phyloP scores from a whole-genome alignment of 1,140 invertebrate species.

The Drosophila guanche region DNA sequence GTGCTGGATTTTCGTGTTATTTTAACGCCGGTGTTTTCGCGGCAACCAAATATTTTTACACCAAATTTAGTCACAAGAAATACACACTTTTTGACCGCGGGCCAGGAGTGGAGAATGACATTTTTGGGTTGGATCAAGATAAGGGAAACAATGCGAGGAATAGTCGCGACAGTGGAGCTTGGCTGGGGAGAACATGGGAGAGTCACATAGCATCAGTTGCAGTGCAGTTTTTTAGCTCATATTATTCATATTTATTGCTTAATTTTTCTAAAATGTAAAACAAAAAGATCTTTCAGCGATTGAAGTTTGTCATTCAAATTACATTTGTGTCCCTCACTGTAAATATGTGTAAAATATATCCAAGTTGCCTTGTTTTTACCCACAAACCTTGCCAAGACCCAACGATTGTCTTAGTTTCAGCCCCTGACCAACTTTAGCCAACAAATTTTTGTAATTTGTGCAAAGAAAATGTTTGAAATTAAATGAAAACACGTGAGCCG shows the following conservation, averaged over 20 bases:
- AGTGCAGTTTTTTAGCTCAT: too few species aligned
- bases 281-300: too few species aligned
- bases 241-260: too few species aligned
- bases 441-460: slow-evolving; percentile 66
- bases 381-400: too few species aligned
- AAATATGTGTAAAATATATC: too few species aligned
- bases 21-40: slow-evolving; percentile 14
- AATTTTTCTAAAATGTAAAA: too few species aligned
- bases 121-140: slow-evolving; percentile 49
- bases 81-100: slow-evolving; percentile 39
- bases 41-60: slow-evolving; percentile 53
- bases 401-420: neutral
- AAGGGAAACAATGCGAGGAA: slow-evolving; percentile 13
- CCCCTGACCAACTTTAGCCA: slow-evolving; percentile 3
- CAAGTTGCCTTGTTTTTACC: too few species aligned
- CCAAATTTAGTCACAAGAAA: slow-evolving; percentile 40
- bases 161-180: slow-evolving; percentile 3
- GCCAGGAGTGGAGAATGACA: slow-evolving; percentile 34
- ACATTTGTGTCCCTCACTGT: too few species aligned
- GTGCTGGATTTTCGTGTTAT: slow-evolving; percentile 6
- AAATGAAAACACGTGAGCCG: slow-evolving; percentile 69
- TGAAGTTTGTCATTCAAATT: too few species aligned
- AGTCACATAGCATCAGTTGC: too few species aligned
- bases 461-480: slow-evolving; percentile 81
- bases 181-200: neutral